Evolutionary conservation across 2,113 vertebrate species (phyloP), one percentile per base, ranked within the genome.

Genomic region (Odocoileus hemionus): DNA sequence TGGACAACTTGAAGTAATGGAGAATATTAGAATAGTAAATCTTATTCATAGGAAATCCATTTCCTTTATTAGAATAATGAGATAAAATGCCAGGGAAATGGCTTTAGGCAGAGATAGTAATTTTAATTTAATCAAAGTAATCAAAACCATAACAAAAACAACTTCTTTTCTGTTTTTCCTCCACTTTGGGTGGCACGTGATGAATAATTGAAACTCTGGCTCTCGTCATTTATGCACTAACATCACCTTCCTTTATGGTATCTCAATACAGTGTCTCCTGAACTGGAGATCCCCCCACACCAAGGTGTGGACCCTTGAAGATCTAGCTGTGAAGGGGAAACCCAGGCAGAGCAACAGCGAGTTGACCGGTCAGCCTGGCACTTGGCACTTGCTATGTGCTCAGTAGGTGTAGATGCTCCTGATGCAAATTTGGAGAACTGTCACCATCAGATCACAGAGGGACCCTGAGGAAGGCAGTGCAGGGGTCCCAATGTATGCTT

Each of bases 21-120:
- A 82, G 70, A 89, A 39, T 64, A 91, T 87, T 70, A 87, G 83
- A 55, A 84, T 58, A 76, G 57, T 91, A 87, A 89, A 91, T 96
- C 78, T 92, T 92, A 89, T 55, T 93, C 50, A 55, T 70, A 91
- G 92, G 78, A 93, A 95, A 95, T 95, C 28, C 21, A 96, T 97
- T 97, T 96, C 60, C 89, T 95, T 97, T 98, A 88, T 97, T 96
- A 54, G 83, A 95, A 96, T 93, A 79, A 95, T 85, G 82, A 94
- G 87, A 76, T 89, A 67, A 84, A 89, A 88, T 94, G 43, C 47
- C 70, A 93, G 79, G 76, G 47, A 98, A 94, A 95, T 94, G 95
- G 50, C 86, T 60, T 89, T 80, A 39, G 84, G 91, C 86, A 47
- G 84, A 96, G 84, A 86, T 58, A 47, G 93, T 88, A 54, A 47